Conservation (phyloP, 2,888 invertebrate species). For the Amiota minor region DNA sequence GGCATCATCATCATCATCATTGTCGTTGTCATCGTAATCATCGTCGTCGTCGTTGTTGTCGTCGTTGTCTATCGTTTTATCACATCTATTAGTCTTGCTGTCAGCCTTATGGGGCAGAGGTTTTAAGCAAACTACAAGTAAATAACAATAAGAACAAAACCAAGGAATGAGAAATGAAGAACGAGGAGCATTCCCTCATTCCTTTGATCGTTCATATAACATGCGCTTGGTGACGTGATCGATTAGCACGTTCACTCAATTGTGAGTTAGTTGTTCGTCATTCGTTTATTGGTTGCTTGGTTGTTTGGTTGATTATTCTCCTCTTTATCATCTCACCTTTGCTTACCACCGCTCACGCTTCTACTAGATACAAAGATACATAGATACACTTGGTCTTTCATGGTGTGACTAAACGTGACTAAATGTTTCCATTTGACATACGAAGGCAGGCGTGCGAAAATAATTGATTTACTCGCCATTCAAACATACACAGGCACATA, state of each 20-base stretch:
- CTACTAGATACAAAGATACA: background rate
- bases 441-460: constrained; percentile 46
- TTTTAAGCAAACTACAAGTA: too few species aligned
- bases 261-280: background rate
- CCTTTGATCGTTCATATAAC: background rate
- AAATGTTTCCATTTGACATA: constrained; percentile 8
- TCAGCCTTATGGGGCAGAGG: too few species aligned
- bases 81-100: background rate
- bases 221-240: constrained; percentile 21
- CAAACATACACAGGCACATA: constrained; percentile 8
- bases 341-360: constrained; percentile 1
- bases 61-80: background rate
- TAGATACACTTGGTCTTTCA: too few species aligned
- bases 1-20: background rate
- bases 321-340: background rate
- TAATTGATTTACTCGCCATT: constrained; percentile 51
- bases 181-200: too few species aligned
- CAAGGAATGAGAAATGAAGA: too few species aligned
- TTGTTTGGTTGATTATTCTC: background rate
- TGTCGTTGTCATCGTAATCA: background rate
- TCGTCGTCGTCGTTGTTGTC: background rate
- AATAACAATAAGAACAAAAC: too few species aligned
- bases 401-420: background rate
- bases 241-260: constrained; percentile 25
- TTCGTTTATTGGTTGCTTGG: constrained; percentile 7